These are phyloP conservation scores for Siphamia tubifer DNA, from an alignment of 2,113 vertebrate species.

Conservation along the genomic window DNA sequence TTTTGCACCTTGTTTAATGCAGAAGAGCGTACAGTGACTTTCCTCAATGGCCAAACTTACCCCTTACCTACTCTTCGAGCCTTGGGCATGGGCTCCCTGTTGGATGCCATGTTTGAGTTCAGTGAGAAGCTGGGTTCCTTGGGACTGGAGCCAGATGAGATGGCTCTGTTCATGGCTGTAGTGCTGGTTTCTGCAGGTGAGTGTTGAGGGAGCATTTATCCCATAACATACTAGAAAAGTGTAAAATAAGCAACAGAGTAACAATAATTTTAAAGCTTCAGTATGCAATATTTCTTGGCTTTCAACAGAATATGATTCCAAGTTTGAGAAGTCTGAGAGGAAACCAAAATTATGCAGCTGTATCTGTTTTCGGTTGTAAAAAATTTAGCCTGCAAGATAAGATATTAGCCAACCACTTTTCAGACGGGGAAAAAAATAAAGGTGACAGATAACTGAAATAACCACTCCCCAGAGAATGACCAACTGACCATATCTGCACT, in stretches of 20 bases:
- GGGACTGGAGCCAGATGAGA: conserved; percentile 80
- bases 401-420: no score
- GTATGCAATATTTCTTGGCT: no score
- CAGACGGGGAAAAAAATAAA: no score
- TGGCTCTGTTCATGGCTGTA: conserved; percentile 85
- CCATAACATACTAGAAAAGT: neutral
- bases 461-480: no score
- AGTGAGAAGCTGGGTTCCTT: conserved; percentile 79
- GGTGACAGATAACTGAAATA: no score
- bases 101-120: conserved; percentile 84
- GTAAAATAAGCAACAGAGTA: neutral
- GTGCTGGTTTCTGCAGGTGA: conserved; percentile 84
- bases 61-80: conserved; percentile 67
- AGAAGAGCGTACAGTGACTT: conserved; percentile 75
- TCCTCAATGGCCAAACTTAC: conserved; percentile 82
- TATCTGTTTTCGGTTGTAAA: no score
- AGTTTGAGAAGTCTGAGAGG: no score
- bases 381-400: no score
- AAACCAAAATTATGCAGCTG: no score
- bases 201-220: neutral
- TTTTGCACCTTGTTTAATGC: conserved; percentile 83
- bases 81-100: conserved; percentile 79
- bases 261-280: no score
- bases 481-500: no score
- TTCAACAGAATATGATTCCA: no score